Evolutionary conservation across 2,888 invertebrate species (phyloP).

Genomic region (Drosophila seclusa): DNA sequence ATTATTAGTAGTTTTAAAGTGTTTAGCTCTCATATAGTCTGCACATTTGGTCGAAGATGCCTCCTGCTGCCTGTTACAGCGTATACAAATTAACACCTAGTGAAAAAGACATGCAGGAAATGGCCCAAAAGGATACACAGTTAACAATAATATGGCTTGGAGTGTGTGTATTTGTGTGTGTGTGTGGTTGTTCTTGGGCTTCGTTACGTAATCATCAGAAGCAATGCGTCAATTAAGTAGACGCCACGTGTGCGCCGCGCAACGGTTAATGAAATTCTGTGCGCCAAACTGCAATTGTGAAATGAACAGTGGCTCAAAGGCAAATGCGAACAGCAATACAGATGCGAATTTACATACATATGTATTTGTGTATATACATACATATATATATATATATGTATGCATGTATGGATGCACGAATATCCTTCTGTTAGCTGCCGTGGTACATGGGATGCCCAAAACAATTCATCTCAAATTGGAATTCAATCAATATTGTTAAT

Average conservation of each 20-base stretch:
- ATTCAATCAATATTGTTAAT: conserved; percentile 82
- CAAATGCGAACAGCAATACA: conserved; percentile 13
- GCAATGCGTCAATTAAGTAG: conserved; percentile 33
- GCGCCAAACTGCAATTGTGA: conserved; percentile 34
- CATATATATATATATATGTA: background rate
- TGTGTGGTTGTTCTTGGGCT: background rate
- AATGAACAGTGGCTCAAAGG: conserved; percentile 54
- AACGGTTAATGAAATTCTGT: conserved; percentile 42
- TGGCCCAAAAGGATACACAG: conserved; percentile 14
- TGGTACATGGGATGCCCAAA: conserved; percentile 26
- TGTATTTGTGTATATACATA: background rate
- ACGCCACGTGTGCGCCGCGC: conserved; percentile 23
- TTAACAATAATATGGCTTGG: conserved; percentile 14
- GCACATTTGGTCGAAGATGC: background rate
- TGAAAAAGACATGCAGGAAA: background rate
- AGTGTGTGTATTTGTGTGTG: background rate
- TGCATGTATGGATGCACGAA: background rate
- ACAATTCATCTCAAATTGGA: conserved; percentile 74
- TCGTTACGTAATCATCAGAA: background rate
- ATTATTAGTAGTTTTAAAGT: background rate
- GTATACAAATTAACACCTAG: conserved; percentile 1
- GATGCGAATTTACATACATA: background rate
- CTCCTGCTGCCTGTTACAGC: background rate
- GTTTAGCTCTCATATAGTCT: background rate
- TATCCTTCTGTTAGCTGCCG: conserved; percentile 1